Base-by-base conservation (phyloP, 1,140 invertebrate genomes). In the Neodiprion virginianus region DNA sequence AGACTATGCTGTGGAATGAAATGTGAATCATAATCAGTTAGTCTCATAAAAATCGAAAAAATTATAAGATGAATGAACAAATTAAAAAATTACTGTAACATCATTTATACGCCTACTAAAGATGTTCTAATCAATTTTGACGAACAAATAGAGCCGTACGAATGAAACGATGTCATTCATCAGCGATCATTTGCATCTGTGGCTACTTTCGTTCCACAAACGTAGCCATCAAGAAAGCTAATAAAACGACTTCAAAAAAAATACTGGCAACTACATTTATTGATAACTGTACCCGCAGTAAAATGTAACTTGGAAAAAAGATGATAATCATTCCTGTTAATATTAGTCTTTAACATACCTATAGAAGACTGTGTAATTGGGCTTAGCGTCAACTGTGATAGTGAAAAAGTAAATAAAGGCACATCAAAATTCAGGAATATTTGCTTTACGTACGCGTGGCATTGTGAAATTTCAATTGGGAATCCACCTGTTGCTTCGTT, bases 381-480 rank as follows among this genome's bases (percentile, higher is more conserved):
- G 76, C 73, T 76, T 74, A 71, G 69, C 74, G 74, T 73, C 72
- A 72, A 79, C 74, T 79, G 78, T 78, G 78, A 79, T 79, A 79
- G 78, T 69, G 68, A 74, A 73, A 48, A 76, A 69, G 69, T 74
- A 77, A 77, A 77, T 68, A 74, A 70, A 79, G 74, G 1, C 74
- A 73, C 7, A 76, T 40, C 28, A 40, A 40, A 40, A 40, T 40
- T 40, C 28, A 40, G 28, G 28, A 40, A 5, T 40, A 3, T 40
- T 40, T 40, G 28, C 28, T 40, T 40, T 40, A 40, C 28, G 28
- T 40, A 1, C 28, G 28, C 28, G 28, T 40, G 28, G 28, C 0
- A 40, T 40, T 40, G 28, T 40, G 2, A 40, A 1, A 40, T 40
- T 40, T 40, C 28, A 40, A 40, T 40, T 40, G 28, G 28, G 28